phyloP scores from a whole-genome alignment of 2,113 vertebrate genomes.

The Oxyura jamaicensis region DNA sequence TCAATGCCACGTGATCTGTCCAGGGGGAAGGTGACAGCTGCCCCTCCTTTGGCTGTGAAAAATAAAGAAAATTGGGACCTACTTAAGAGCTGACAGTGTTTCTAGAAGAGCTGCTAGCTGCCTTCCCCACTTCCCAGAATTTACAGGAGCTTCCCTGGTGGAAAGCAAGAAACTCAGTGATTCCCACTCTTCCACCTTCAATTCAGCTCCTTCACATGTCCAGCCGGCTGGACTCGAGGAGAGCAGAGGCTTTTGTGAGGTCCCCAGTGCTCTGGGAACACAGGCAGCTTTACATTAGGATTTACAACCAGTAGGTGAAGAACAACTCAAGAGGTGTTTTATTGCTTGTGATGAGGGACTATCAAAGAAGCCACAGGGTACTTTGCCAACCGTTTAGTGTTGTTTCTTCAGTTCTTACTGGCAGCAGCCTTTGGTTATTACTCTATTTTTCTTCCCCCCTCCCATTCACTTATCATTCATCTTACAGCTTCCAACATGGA shows the following conservation, averaged over 20 bases:
- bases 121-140: neutral
- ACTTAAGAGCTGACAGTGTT: neutral
- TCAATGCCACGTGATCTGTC: neutral
- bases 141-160: neutral
- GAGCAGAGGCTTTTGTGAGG: conserved; percentile 39
- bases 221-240: neutral
- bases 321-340: conserved; percentile 54
- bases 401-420: conserved; percentile 28
- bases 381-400: conserved; percentile 23
- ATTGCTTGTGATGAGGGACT: conserved; percentile 49
- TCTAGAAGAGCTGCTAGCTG: neutral
- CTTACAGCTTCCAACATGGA: neutral
- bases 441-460: conserved; percentile 40
- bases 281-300: conserved; percentile 47
- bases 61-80: neutral
- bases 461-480: conserved; percentile 16
- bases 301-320: conserved; percentile 59
- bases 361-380: conserved; percentile 50
- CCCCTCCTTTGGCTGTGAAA: neutral
- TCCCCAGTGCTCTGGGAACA: neutral
- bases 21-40: neutral
- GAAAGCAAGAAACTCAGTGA: neutral
- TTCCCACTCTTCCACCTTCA: neutral
- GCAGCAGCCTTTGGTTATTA: neutral
- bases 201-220: neutral